Conservation (phyloP, 2,113 vertebrate species). For the Etheostoma spectabile region DNA sequence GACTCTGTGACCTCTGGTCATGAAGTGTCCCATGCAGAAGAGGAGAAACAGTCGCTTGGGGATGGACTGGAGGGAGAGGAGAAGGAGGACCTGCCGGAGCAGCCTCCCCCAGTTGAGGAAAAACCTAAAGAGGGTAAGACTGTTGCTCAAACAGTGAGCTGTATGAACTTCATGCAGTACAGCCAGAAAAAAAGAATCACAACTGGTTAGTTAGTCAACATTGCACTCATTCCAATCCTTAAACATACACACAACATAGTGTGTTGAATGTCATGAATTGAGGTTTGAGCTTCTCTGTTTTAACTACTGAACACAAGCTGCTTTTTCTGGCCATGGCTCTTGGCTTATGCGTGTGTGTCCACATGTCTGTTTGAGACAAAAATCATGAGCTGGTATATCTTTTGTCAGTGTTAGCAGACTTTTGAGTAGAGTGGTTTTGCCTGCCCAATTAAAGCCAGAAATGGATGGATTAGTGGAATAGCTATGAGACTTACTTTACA, state of each 20-base stretch:
- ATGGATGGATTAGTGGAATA: not conserved
- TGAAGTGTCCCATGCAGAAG: conserved; percentile 50
- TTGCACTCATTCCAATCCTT: not conserved
- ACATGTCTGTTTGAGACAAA: conserved; percentile 1
- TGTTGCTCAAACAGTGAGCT: not conserved
- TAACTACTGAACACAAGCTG: not conserved
- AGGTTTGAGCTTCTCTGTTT: not conserved
- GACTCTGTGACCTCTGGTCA: conserved; percentile 44
- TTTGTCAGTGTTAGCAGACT: not conserved
- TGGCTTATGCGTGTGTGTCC: not conserved
- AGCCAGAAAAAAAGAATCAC: not conserved
- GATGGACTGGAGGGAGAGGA: conserved; percentile 67
- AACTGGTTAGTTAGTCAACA: not conserved
- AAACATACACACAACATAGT: not conserved
- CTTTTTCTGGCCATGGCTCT: not conserved
- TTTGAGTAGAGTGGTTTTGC: not conserved
- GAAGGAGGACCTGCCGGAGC: conserved; percentile 82
- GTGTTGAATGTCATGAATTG: not conserved
- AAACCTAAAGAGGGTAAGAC: conserved; percentile 76
- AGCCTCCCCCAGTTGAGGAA: conserved; percentile 70
- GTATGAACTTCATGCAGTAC: not conserved
- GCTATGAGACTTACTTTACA: not conserved
- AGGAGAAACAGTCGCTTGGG: conserved; percentile 17
- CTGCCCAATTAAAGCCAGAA: not conserved
- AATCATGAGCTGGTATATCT: not conserved